Conservation (phyloP, 2,113 vertebrate genomes). For the Scomber scombrus region DNA sequence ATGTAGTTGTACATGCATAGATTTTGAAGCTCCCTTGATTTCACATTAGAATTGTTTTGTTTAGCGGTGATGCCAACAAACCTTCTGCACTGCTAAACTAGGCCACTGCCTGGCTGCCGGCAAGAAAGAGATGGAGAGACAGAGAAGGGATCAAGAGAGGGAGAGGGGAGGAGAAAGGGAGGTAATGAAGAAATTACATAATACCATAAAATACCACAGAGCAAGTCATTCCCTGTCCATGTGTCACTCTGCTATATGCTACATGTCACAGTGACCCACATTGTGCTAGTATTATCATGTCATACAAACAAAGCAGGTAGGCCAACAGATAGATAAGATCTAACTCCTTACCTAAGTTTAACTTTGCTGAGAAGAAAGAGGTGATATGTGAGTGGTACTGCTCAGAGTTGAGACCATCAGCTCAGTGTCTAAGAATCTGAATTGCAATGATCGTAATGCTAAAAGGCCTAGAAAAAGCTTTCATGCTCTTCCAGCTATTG, state of each 20-base stretch:
- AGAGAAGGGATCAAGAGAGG: constrained; percentile 29
- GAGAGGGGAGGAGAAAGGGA: constrained; percentile 34
- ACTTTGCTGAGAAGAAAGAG: not conserved
- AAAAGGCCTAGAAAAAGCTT: constrained; percentile 33
- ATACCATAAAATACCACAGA: constrained; percentile 29
- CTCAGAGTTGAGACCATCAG: constrained; percentile 41
- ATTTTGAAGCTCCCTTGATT: constrained; percentile 34
- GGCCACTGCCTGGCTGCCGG: constrained; percentile 79
- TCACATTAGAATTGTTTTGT: constrained; percentile 55
- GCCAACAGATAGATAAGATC: not conserved
- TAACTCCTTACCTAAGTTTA: no score
- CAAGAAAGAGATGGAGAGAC: constrained; percentile 54
- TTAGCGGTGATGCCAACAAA: constrained; percentile 68
- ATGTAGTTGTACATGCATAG: constrained; percentile 2
- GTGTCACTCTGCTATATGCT: not conserved
- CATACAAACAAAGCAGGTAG: constrained; percentile 2
- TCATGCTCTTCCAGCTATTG: constrained; percentile 31
- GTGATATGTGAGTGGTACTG: not conserved
- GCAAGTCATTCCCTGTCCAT: not conserved
- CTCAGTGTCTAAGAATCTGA: constrained; percentile 34
- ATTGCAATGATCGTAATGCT: constrained; percentile 38
- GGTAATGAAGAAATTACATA: constrained; percentile 68
- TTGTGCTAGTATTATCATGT: not conserved
- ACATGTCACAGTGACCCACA: constrained; percentile 30
- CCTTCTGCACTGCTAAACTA: constrained; percentile 77